Percentiles rank a stretch among this genome's conserved stretches.
These are phyloP conservation scores for Brachirus orientalis DNA, from an alignment of 2,113 vertebrate species.

Conservation along the genomic window DNA sequence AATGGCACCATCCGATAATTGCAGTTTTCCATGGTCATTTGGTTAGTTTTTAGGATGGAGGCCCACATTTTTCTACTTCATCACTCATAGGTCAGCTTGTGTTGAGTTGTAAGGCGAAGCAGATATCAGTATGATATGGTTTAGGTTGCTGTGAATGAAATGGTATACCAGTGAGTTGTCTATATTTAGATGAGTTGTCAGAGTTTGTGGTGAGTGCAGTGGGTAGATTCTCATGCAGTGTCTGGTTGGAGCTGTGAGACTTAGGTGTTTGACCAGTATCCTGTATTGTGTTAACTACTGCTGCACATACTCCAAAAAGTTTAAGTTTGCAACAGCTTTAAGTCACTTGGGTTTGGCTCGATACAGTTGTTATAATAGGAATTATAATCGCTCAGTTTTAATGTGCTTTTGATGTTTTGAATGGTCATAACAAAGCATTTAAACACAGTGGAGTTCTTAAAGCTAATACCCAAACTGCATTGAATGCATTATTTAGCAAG, in stretches of 20 bases:
- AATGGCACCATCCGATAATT: neutral
- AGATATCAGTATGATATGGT: slow-evolving; percentile 29
- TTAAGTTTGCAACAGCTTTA: neutral
- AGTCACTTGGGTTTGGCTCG: neutral
- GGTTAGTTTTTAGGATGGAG: neutral
- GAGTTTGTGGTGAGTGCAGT: slow-evolving; percentile 2
- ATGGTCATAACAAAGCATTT: neutral
- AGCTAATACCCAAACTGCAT: neutral
- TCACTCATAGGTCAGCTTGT: neutral
- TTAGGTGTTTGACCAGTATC: neutral
- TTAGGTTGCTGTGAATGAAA: slow-evolving; percentile 52
- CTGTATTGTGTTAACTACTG: slow-evolving; percentile 15
- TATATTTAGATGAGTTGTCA: slow-evolving; percentile 64
- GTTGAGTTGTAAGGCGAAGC: neutral
- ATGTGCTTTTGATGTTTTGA: slow-evolving; percentile 8
- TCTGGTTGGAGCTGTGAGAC: neutral
- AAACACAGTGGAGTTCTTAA: neutral
- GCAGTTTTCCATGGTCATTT: neutral
- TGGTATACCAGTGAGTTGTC: slow-evolving; percentile 31
- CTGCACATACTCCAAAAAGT: neutral
- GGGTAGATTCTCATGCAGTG: slow-evolving; percentile 9
- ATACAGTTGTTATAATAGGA: neutral
- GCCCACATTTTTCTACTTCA: neutral
- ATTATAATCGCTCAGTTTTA: neutral
- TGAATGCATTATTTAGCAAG: neutral